Base-by-base conservation (phyloP, 2,888 invertebrate genomes). In the Germaria angustata region DNA sequence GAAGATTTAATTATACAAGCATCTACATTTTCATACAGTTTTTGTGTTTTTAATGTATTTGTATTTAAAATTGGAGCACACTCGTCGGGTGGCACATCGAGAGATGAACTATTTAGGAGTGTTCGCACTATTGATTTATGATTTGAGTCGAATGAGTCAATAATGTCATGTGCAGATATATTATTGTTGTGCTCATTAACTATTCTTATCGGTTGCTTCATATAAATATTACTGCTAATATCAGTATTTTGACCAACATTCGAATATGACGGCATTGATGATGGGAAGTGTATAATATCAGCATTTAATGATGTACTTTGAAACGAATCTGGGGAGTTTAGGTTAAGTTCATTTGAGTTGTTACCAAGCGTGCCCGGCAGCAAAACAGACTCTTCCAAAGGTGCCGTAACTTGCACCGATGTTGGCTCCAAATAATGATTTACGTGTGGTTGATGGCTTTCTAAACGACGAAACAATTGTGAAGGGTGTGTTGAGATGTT, bases 261-360 rank as follows among this genome's bases (percentile, higher is more conserved):
- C 63, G 85, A 55, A 81, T 85, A 24, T 85, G 88, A 55, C 22
- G 81, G 61, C 34, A 46, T 46, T 41, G 59, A 61, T 28, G 55
- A 53, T 11, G 75, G 77, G 55, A 93, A 87, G 1, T 93, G 92
- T 89, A 92, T 93, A 0, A 93, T 92, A 87, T 93, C 93, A 1
- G 85, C 49, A 78, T 93, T 92, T 83, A 93, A 92, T 65, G 91
- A 92, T 20, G 88, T 84, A 89, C 92, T 93, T 28, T 93, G 93
- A 49, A 93, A 91, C 7, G 93, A 93, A 44, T 92, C 91, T 1
- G 93, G 92, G 0, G 91, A 90, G 66, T 91, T 90, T 11, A 88
- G 41, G 15, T 71, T 71, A 1, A 59, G 49, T 1, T 66, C 71
- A 7, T 59, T 71, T 0, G 53, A 59, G 6, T 53, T 28, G 5